Conservation (phyloP, 1,140 invertebrate species). For the Lucilia cuprina region DNA sequence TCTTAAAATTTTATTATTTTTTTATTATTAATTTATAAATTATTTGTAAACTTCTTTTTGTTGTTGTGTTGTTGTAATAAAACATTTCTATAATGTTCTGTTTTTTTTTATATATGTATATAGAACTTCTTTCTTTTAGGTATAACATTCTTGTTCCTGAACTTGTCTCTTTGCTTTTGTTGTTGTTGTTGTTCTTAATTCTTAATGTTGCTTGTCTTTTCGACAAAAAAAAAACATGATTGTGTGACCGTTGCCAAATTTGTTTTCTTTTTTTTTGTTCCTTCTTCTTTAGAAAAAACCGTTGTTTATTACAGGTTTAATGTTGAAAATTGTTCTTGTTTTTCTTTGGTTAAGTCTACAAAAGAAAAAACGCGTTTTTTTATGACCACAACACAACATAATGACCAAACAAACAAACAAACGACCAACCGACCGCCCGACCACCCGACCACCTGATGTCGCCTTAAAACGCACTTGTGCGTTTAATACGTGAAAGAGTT, state of each 20-base stretch:
- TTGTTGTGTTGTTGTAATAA: too few species aligned
- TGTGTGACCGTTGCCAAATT: background rate
- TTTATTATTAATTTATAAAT: too few species aligned
- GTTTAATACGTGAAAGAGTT: background rate
- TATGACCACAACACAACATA: background rate
- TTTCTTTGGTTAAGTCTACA: background rate
- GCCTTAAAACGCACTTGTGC: constrained; percentile 10
- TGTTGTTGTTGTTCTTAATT: too few species aligned
- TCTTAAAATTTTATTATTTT: too few species aligned
- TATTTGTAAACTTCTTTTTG: too few species aligned
- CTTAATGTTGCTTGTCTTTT: background rate
- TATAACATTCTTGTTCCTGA: background rate
- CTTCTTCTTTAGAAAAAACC: background rate
- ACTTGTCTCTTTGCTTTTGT: background rate
- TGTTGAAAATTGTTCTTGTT: background rate
- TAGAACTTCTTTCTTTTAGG: background rate
- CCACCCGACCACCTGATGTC: constrained; percentile 4
- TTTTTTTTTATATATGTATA: background rate
- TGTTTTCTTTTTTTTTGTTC: background rate
- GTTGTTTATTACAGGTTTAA: background rate
- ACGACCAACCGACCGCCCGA: background rate
- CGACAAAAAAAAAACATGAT: background rate
- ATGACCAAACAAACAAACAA: background rate
- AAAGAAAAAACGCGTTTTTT: background rate
- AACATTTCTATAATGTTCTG: background rate